Percentiles rank a stretch among this genome's conserved stretches.
These are phyloP conservation scores for Drosophila kohkoa DNA, from an alignment of 1,140 invertebrate genomes.

Conservation along the genomic window DNA sequence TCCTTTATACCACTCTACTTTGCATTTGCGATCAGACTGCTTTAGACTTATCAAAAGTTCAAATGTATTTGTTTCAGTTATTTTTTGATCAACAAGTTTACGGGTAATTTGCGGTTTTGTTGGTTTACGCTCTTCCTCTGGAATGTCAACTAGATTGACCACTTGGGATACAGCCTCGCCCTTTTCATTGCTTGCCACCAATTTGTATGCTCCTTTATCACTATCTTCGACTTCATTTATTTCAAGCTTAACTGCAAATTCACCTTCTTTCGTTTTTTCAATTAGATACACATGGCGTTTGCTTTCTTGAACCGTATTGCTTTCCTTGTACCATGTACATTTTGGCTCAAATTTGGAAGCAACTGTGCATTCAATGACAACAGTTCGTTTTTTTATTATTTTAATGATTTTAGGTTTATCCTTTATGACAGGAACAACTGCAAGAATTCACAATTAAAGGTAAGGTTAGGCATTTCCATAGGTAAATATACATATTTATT, in stretches of 20 bases:
- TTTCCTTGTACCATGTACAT: slow-evolving; percentile 96
- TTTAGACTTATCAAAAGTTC: slow-evolving; percentile 91
- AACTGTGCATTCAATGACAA: slow-evolving; percentile 95
- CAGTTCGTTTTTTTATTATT: slow-evolving; percentile 94
- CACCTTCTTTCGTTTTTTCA: slow-evolving; percentile 85
- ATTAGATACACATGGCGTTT: slow-evolving; percentile 73
- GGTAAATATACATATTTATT: neutral
- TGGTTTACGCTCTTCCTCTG: slow-evolving; percentile 85
- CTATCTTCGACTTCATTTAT: slow-evolving; percentile 91
- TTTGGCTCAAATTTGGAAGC: slow-evolving; percentile 94
- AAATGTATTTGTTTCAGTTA: slow-evolving; percentile 91
- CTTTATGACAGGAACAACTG: slow-evolving; percentile 97
- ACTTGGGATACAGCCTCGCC: slow-evolving; percentile 96
- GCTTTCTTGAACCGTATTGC: slow-evolving; percentile 91
- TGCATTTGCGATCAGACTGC: slow-evolving; percentile 90
- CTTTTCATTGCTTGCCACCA: slow-evolving; percentile 96
- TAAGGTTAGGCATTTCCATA: too few relatives aligned
- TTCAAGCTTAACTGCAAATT: slow-evolving; percentile 94
- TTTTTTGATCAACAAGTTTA: slow-evolving; percentile 89
- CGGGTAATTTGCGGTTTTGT: slow-evolving; percentile 89
- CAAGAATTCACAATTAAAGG: neutral
- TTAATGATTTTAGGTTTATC: slow-evolving; percentile 95
- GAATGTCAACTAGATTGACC: slow-evolving; percentile 93
- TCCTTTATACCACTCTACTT: slow-evolving; percentile 95
- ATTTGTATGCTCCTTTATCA: slow-evolving; percentile 95